These are phyloP conservation scores for Panagrolaimus sp. DNA, from an alignment of 1,140 invertebrate genomes.

Conservation along the genomic window DNA sequence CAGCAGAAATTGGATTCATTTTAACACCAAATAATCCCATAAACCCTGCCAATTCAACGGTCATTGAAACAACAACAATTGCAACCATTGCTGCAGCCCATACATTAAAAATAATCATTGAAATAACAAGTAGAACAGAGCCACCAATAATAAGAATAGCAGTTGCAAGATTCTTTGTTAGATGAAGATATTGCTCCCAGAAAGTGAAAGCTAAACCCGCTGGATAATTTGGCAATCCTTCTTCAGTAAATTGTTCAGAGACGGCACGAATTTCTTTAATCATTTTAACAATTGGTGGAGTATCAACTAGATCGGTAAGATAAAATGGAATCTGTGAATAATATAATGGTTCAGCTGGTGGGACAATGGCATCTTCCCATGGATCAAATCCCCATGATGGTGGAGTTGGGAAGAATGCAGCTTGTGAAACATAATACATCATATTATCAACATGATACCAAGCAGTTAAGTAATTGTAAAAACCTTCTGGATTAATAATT, in stretches of 20 bases:
- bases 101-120: conserved; percentile 72
- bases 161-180: conserved; percentile 72
- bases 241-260: conserved; percentile 76
- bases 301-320: conserved; percentile 66
- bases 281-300: conserved; percentile 75
- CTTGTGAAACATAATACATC: conserved; percentile 79
- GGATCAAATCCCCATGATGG: conserved; percentile 73
- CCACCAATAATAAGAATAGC: conserved; percentile 73
- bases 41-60: conserved; percentile 77
- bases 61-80: conserved; percentile 68
- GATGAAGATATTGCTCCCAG: conserved; percentile 91
- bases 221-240: conserved; percentile 89
- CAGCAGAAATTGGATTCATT: conserved; percentile 80
- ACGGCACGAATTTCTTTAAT: conserved; percentile 72
- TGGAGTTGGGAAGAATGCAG: conserved; percentile 65
- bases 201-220: conserved; percentile 90
- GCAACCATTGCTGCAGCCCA: conserved; percentile 73
- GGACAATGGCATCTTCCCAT: conserved; percentile 80
- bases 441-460: conserved; percentile 86
- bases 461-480: conserved; percentile 95
- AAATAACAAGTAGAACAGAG: conserved; percentile 70
- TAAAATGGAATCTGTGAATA: conserved; percentile 95
- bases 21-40: conserved; percentile 79
- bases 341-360: conserved; percentile 80
- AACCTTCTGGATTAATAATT: conserved; percentile 87